Evolutionary conservation across 1,140 invertebrate genomes (phyloP).

Genomic region (Habropoda laboriosa): DNA sequence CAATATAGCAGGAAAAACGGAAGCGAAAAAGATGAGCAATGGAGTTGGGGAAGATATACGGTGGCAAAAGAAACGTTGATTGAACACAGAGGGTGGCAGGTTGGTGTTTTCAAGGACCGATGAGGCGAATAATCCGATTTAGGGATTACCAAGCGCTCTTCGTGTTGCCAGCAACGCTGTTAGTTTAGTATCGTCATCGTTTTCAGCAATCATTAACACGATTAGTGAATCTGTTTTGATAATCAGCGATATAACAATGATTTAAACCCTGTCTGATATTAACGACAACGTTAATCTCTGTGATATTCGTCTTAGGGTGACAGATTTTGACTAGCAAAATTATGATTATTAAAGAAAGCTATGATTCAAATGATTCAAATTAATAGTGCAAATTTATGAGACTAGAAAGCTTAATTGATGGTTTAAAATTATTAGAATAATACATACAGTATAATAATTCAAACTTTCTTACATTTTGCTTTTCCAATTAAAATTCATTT

Average conservation of each 20-base stretch:
- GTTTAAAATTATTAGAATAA: too few species aligned
- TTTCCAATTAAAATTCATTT: too few species aligned
- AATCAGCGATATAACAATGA: constrained; percentile 6
- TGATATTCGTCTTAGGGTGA: background rate
- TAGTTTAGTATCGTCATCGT: constrained; percentile 57
- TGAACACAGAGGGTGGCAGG: constrained; percentile 68
- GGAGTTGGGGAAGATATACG: constrained; percentile 21
- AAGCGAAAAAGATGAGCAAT: constrained; percentile 35
- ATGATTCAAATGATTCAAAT: too few species aligned
- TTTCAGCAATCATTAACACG: constrained; percentile 62
- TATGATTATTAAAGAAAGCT: too few species aligned
- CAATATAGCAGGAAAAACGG: background rate
- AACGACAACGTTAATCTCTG: background rate
- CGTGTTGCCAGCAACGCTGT: constrained; percentile 48
- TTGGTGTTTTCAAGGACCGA: constrained; percentile 76
- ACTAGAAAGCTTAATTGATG: too few species aligned
- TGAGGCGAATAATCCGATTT: constrained; percentile 81
- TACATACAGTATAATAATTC: too few species aligned
- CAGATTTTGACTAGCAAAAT: background rate
- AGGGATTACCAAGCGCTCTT: constrained; percentile 74
- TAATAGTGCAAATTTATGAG: too few species aligned
- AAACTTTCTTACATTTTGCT: too few species aligned
- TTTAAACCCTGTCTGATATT: background rate
- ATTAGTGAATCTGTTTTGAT: constrained; percentile 44
- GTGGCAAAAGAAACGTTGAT: constrained; percentile 70